Percentiles rank a stretch among this genome's conserved stretches.
phyloP scores from a whole-genome alignment of 1,140 invertebrate species.

The Phortica variegata region DNA sequence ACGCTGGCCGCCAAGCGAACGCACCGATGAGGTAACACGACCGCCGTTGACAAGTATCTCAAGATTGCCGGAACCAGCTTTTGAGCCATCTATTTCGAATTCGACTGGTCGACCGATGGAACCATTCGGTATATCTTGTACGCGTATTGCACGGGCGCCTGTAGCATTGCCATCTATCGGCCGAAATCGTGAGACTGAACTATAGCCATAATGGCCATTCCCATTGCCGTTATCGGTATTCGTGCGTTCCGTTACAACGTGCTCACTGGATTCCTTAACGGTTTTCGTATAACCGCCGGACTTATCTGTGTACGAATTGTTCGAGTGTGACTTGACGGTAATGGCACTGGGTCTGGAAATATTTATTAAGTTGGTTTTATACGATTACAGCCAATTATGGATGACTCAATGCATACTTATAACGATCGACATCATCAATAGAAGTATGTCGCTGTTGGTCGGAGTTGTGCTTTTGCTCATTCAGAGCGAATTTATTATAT shows the following conservation, averaged over 20 bases:
- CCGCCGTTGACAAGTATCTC: constrained; percentile 96
- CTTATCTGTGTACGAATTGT: constrained; percentile 47
- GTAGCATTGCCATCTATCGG: constrained; percentile 56
- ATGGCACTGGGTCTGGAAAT: constrained; percentile 52
- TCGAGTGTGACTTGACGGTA: constrained; percentile 55
- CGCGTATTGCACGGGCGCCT: constrained; percentile 77
- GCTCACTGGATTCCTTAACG: constrained; percentile 52
- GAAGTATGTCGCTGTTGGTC: constrained; percentile 42
- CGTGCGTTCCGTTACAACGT: constrained; percentile 45
- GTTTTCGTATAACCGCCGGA: constrained; percentile 52
- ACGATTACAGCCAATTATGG: not conserved
- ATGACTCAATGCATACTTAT: constrained; percentile 27
- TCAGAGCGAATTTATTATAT: constrained; percentile 61
- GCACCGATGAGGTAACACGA: constrained; percentile 89
- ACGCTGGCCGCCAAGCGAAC: constrained; percentile 85
- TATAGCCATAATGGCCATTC: constrained; percentile 33
- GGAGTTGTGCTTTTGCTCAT: constrained; percentile 28
- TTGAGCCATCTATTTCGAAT: constrained; percentile 95
- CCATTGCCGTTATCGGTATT: constrained; percentile 27
- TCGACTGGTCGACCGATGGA: constrained; percentile 85
- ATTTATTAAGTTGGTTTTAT: not conserved
- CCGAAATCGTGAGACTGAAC: constrained; percentile 48
- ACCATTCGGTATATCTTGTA: constrained; percentile 82
- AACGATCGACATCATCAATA: constrained; percentile 45
- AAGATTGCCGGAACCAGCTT: constrained; percentile 92